These are phyloP conservation scores for Sandelia bainsii DNA, from an alignment of 2,797 vertebrate genomes.

Conservation along the genomic window DNA sequence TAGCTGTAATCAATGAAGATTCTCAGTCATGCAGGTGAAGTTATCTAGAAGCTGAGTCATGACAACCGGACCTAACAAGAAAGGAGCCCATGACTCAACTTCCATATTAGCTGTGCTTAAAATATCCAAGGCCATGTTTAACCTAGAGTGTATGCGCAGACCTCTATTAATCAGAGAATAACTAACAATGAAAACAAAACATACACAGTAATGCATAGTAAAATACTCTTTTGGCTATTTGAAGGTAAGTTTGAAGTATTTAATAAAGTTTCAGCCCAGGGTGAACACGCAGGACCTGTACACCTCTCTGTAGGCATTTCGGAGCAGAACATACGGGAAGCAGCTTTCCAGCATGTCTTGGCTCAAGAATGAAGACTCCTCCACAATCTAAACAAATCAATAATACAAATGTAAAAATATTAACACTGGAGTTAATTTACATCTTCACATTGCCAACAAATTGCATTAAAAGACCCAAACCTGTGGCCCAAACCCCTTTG, in stretches of 20 bases:
- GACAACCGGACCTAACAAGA: too few species aligned
- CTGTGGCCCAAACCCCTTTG: neutral
- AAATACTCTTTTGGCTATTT: conserved; percentile 24
- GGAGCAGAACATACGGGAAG: conserved; percentile 93
- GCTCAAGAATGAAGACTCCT: conserved; percentile 92
- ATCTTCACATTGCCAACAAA: neutral
- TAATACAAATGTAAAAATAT: neutral
- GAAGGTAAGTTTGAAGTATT: conserved; percentile 1
- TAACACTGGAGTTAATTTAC: neutral
- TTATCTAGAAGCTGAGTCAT: too few species aligned
- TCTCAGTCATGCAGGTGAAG: too few species aligned
- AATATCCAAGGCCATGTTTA: conserved; percentile 4
- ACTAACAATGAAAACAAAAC: conserved; percentile 1
- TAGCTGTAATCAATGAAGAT: neutral
- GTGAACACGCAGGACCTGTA: conserved; percentile 81
- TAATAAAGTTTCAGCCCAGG: conserved; percentile 67
- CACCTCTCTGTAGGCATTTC: conserved; percentile 93
- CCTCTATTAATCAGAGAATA: conserved; percentile 1
- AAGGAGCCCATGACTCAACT: too few species aligned
- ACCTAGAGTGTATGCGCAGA: neutral
- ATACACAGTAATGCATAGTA: neutral
- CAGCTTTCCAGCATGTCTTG: conserved; percentile 94
- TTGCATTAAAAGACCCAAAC: neutral
- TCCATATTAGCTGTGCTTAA: neutral
- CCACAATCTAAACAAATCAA: conserved; percentile 86